These are phyloP conservation scores for Diplodus sargus DNA, from an alignment of 2,797 vertebrate genomes.

Conservation along the genomic window DNA sequence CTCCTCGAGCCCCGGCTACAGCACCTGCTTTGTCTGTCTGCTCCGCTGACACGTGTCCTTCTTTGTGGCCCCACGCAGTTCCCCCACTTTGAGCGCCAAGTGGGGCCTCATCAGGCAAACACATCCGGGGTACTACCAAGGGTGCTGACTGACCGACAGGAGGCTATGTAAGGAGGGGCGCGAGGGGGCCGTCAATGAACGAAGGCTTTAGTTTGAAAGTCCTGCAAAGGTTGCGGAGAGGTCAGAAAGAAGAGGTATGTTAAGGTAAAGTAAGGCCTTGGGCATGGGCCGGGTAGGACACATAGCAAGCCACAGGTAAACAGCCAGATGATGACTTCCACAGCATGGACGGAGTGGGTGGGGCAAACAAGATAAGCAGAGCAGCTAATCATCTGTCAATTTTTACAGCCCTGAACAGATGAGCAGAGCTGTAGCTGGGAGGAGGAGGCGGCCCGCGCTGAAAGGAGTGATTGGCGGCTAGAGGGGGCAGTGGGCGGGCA, in stretches of 20 bases:
- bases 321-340: slow-evolving; percentile 29
- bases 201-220: slow-evolving; percentile 32
- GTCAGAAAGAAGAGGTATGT: slow-evolving; percentile 35
- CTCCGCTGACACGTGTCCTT: slow-evolving; percentile 74
- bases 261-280: slow-evolving; percentile 33
- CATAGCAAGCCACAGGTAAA: slow-evolving; percentile 18
- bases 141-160: slow-evolving; percentile 45
- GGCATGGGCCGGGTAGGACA: slow-evolving; percentile 23
- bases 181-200: slow-evolving; percentile 8
- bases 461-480: slow-evolving; percentile 59
- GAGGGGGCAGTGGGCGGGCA: slow-evolving; percentile 64
- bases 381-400: slow-evolving; percentile 65
- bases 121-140: slow-evolving; percentile 55
- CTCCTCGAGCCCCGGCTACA: slow-evolving; percentile 59
- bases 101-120: slow-evolving; percentile 55
- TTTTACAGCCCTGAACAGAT: slow-evolving; percentile 75
- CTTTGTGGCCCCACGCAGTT: slow-evolving; percentile 68
- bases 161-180: not conserved
- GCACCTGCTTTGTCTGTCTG: slow-evolving; percentile 75
- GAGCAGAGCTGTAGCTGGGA: slow-evolving; percentile 57
- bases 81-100: slow-evolving; percentile 47
- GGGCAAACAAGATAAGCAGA: slow-evolving; percentile 59
- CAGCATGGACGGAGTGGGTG: slow-evolving; percentile 34
- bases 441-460: slow-evolving; percentile 47
- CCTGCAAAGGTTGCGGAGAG: slow-evolving; percentile 39